These are phyloP conservation scores for Epirrhoe alternata DNA, from an alignment of 2,888 invertebrate species.

Conservation along the genomic window DNA sequence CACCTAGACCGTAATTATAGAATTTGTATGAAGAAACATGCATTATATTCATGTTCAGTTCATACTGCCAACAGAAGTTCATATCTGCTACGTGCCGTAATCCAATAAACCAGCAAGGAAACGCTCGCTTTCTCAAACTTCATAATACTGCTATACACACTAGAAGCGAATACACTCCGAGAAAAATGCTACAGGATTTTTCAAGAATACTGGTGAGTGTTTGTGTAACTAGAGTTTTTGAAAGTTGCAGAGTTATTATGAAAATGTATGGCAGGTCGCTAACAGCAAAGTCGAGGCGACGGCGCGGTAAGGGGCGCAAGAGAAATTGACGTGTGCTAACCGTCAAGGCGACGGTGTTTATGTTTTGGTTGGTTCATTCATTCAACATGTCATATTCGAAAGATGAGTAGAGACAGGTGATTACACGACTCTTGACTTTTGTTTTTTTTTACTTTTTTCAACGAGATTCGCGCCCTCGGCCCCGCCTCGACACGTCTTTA, in stretches of 20 bases:
- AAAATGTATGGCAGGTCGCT: no score
- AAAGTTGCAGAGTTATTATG: not conserved
- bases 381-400: no score
- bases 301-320: no score
- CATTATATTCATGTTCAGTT: conserved; percentile 42
- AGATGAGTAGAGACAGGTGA: no score
- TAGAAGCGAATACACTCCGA: conserved; percentile 38
- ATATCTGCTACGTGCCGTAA: conserved; percentile 50
- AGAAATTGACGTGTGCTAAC: no score
- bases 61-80: conserved; percentile 33
- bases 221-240: not conserved
- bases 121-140: conserved; percentile 53
- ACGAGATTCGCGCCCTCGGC: no score
- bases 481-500: no score
- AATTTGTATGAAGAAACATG: conserved; percentile 1
- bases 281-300: no score
- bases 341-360: no score
- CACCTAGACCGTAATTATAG: not conserved
- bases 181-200: conserved; percentile 18
- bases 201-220: not conserved
- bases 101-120: conserved; percentile 54
- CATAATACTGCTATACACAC: conserved; percentile 54
- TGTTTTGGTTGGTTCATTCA: no score
- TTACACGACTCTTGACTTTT: no score
- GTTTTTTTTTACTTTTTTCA: no score